phyloP scores from a whole-genome alignment of 1,140 invertebrate species.

The Nasonia vitripennis region DNA sequence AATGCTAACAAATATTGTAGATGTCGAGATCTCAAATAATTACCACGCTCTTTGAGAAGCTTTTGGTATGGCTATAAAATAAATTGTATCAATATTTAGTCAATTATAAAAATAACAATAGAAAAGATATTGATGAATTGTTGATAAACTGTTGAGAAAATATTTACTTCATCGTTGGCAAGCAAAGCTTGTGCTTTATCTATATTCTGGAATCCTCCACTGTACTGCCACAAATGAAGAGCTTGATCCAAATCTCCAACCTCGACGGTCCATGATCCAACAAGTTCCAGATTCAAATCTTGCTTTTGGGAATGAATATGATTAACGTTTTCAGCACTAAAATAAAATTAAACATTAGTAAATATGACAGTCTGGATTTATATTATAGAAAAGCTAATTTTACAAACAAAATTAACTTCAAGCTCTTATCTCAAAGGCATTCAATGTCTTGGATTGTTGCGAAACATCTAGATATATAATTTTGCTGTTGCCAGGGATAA shows the following conservation, averaged over 20 bases:
- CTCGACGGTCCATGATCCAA: slow-evolving; percentile 92
- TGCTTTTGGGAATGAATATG: slow-evolving; percentile 85
- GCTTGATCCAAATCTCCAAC: slow-evolving; percentile 99
- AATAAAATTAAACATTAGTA: slow-evolving; percentile 40
- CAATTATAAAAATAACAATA: neutral
- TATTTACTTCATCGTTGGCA: slow-evolving; percentile 81
- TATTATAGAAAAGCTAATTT: neutral
- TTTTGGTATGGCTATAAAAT: slow-evolving; percentile 83
- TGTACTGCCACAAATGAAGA: slow-evolving; percentile 95
- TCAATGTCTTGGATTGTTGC: neutral
- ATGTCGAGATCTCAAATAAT: slow-evolving; percentile 90
- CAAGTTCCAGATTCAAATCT: slow-evolving; percentile 83
- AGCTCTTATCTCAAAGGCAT: neutral
- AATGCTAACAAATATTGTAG: slow-evolving; percentile 94
- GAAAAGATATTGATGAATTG: slow-evolving; percentile 1
- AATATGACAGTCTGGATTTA: neutral
- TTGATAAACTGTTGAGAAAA: neutral
- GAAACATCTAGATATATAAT: neutral
- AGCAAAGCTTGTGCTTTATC: slow-evolving; percentile 86
- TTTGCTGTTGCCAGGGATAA: slow-evolving; percentile 1
- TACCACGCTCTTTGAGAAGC: slow-evolving; percentile 87
- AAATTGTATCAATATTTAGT: slow-evolving; percentile 24
- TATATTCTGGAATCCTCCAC: slow-evolving; percentile 92
- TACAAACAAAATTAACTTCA: neutral
- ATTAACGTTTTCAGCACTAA: slow-evolving; percentile 88